Evolutionary conservation across 2,888 invertebrate genomes (phyloP), one percentile per base, ranked within the genome.

Genomic region (Sminthurinus aureus): DNA sequence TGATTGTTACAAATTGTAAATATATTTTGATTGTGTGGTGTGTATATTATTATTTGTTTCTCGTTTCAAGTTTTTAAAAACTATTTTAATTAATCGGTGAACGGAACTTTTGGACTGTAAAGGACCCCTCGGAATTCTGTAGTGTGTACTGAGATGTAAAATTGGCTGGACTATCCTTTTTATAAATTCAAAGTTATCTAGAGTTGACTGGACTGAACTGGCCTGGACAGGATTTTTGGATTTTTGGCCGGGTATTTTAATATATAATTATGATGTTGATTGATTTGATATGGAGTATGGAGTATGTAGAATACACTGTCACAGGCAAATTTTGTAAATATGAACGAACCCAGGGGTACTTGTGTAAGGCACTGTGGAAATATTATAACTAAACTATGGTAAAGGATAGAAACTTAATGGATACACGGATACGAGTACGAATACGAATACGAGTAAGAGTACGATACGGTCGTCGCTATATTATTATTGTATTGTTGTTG

Each of bases 321-420:
- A 78, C 77, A 51, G 20, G 20, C 18, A 20, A 38, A 24, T 38
- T 22, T 38, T 38, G 38, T 38, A 38, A 38, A 38, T 38, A 38
- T 38, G 38, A 38, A 38, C 15, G 79, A 67, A 58, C 79, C 67
- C 66, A 79, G 79, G 79, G 79, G 79, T 79, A 74, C 74, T 81
- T 81, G 81, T 81, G 52, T 20, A 51, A 81, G 52, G 81, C 75
- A 81, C 74, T 81, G 75, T 64, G 64, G 81, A 74, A 81, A 81
- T 81, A 74, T 81, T 75, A 74, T 81, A 74, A 81, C 81, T 81
- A 81, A 81, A 81, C 81, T 64, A 15, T 20, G n/a, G 58, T 81
- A 74, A 74, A 52, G 74, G 81, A 77, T 51, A 74, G 38, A 51
- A 71, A 81, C 58, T 81, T 81, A 81, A 74, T 81, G 75, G 66